phyloP scores from a whole-genome alignment of 2,888 invertebrate species.

The Panopea generosa region DNA sequence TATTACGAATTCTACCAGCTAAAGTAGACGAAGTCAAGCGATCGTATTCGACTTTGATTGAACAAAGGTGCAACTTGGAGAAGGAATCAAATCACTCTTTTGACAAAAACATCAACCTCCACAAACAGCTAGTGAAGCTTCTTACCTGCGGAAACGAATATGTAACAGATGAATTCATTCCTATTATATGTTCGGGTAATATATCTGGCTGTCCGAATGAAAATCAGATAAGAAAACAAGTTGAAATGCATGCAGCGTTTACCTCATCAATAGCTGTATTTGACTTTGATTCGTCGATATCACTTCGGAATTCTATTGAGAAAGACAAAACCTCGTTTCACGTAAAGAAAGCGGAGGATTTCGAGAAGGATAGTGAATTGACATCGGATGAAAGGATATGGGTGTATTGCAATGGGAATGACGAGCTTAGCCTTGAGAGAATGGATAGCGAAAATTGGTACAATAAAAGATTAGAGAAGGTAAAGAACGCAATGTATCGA shows the following conservation, averaged over 20 bases:
- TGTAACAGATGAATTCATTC: conserved; percentile 38
- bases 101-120: background rate
- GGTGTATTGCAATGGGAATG: conserved; percentile 43
- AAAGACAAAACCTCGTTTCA: conserved; percentile 14
- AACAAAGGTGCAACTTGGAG: too few relatives aligned
- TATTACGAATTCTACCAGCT: too few relatives aligned
- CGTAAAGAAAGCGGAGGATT: conserved; percentile 24
- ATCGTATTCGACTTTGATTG: too few relatives aligned
- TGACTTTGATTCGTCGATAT: conserved; percentile 29
- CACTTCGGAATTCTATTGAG: conserved; percentile 18
- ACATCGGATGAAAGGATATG: conserved; percentile 3
- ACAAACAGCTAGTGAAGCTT: conserved; percentile 1
- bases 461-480: background rate
- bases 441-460: conserved; percentile 27
- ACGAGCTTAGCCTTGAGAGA: conserved; percentile 12
- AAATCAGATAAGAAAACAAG: background rate
- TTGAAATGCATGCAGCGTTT: conserved; percentile 25
- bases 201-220: conserved; percentile 14
- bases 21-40: too few relatives aligned
- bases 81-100: background rate
- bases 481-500: conserved; percentile 12
- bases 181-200: conserved; percentile 34
- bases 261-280: conserved; percentile 19
- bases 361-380: conserved; percentile 3
- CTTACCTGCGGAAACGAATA: conserved; percentile 22